A percentile compares a stretch with the other conserved stretches of the same genome.
These are phyloP conservation scores for Urophycis tenuis DNA, from an alignment of 2,797 vertebrate genomes.

Conservation along the genomic window DNA sequence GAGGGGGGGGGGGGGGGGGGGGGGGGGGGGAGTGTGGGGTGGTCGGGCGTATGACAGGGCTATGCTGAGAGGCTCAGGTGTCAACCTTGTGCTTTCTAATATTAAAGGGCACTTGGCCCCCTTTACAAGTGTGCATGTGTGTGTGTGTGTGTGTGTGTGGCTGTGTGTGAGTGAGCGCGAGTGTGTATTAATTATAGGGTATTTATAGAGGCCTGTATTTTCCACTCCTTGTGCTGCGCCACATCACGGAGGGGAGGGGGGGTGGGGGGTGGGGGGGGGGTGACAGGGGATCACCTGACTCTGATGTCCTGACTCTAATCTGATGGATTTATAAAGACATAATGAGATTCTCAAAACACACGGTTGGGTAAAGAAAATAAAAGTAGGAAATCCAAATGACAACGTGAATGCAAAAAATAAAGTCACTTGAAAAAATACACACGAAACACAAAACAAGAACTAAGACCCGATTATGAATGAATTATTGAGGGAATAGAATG, in stretches of 20 bases:
- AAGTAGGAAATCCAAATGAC: neutral
- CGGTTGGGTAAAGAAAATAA: neutral
- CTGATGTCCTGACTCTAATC: slow-evolving; percentile 18
- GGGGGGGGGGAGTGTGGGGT: slow-evolving; percentile 34
- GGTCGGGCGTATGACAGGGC: neutral
- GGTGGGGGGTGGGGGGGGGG: neutral
- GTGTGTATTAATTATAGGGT: slow-evolving; percentile 51
- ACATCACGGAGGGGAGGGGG: slow-evolving; percentile 10
- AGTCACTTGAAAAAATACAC: neutral
- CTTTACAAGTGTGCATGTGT: slow-evolving; percentile 35
- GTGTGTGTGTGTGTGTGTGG: slow-evolving; percentile 13
- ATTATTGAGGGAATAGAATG: neutral
- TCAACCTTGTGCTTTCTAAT: slow-evolving; percentile 73
- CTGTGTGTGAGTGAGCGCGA: slow-evolving; percentile 27
- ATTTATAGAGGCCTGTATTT: slow-evolving; percentile 74
- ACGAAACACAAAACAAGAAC: neutral
- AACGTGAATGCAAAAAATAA: neutral
- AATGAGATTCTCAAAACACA: neutral
- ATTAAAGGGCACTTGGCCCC: slow-evolving; percentile 62
- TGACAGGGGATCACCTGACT: slow-evolving; percentile 44
- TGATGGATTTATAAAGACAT: neutral
- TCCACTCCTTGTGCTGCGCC: slow-evolving; percentile 75
- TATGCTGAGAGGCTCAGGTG: slow-evolving; percentile 50
- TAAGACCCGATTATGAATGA: neutral
- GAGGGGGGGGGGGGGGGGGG: neutral